Percentiles rank a stretch among this genome's conserved stretches.
Evolutionary conservation across 2,113 vertebrate genomes (phyloP).

Genomic region (Thinocorus orbignyianus): DNA sequence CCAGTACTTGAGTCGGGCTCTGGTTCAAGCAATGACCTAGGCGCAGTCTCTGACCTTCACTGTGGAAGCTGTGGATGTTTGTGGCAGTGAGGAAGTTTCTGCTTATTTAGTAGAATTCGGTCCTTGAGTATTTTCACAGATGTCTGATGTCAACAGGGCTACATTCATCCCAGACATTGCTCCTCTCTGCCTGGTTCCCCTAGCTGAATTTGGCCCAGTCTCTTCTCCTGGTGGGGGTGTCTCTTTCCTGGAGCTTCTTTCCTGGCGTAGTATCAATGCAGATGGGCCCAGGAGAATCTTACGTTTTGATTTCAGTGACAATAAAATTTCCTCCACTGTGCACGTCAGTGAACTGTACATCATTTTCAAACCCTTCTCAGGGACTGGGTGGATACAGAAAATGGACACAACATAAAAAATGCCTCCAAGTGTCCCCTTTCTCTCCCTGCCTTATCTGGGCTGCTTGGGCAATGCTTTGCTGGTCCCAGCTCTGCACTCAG

Average conservation of each 20-base stretch:
- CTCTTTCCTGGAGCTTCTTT: background rate
- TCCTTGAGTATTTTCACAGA: background rate
- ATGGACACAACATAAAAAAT: fast-evolving
- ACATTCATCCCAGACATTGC: background rate
- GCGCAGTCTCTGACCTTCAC: fast-evolving
- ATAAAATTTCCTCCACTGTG: background rate
- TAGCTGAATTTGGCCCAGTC: background rate
- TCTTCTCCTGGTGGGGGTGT: fast-evolving
- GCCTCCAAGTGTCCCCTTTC: background rate
- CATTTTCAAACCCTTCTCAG: background rate
- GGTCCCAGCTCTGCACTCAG: background rate
- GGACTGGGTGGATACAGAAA: background rate
- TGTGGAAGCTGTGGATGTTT: fast-evolving
- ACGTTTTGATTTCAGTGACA: background rate
- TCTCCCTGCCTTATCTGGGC: background rate
- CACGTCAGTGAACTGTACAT: background rate
- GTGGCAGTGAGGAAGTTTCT: background rate
- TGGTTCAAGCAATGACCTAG: background rate
- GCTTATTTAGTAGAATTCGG: background rate
- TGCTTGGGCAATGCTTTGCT: background rate
- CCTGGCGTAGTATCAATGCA: fast-evolving
- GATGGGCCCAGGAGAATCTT: background rate
- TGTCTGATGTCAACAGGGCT: background rate
- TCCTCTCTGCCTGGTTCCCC: background rate
- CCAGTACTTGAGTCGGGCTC: background rate